These are phyloP conservation scores for Nicator chloris DNA, from an alignment of 2,113 vertebrate species.

Conservation along the genomic window DNA sequence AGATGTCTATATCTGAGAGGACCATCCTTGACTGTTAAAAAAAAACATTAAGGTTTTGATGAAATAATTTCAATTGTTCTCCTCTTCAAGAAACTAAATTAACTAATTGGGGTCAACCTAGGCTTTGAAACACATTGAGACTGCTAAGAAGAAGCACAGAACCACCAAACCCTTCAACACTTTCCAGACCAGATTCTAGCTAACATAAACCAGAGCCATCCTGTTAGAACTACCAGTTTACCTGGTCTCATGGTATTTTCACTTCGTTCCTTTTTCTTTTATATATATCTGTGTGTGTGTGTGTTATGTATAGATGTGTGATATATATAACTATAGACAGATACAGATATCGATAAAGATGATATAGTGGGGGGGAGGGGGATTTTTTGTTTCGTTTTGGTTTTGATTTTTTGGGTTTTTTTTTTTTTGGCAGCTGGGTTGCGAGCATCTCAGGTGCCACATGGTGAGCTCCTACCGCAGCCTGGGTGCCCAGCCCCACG, in stretches of 20 bases:
- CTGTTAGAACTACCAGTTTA: not conserved
- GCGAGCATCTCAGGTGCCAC: not conserved
- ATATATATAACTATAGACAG: not conserved
- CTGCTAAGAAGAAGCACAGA: not conserved
- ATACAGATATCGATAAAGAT: too few relatives aligned
- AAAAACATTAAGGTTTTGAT: not conserved
- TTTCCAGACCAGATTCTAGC: not conserved
- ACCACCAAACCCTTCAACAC: not conserved
- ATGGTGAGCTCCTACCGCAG: fast-evolving
- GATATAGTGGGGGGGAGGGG: too few relatives aligned
- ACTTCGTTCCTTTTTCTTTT: not conserved
- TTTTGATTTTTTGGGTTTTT: too few relatives aligned
- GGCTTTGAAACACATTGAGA: not conserved
- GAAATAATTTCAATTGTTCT: not conserved
- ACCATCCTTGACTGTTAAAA: not conserved
- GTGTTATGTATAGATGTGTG: too few relatives aligned
- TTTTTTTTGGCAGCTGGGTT: not conserved
- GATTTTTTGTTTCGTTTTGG: too few relatives aligned
- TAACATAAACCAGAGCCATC: not conserved
- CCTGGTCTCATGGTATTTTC: not conserved
- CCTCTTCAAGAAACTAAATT: not conserved
- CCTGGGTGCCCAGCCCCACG: not conserved
- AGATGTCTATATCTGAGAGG: not conserved
- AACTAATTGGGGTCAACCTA: not conserved
- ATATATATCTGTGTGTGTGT: not conserved